Base-by-base conservation (phyloP, 2,888 invertebrate species). In the Creontiades dilutus region DNA sequence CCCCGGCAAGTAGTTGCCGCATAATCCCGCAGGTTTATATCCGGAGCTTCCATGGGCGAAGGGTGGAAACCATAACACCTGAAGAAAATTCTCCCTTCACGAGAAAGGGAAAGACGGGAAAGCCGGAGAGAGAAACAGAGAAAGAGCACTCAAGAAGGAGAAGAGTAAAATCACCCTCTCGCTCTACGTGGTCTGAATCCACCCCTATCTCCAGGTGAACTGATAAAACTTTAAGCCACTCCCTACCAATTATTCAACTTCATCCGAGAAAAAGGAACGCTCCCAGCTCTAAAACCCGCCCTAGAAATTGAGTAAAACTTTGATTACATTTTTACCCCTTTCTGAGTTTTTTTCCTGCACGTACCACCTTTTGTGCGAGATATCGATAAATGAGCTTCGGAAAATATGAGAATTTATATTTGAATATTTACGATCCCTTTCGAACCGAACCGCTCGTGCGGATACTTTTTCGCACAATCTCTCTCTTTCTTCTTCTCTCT, bases 231-330 rank as follows among this genome's bases (percentile, higher is more conserved):
- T 89, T 89, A 80, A 89, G 80, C 80, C 88, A 19, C 88, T 76
- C 88, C 55, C 88, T 13, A 57, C 88, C 88, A 89, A 89, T 89
- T 89, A 89, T 89, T 89, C 88, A 89, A 78, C 88, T 80, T 89
- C 81, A 78, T 89, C 46, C 68, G n/a, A 68, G 86, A 14, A 57
- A 61, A 85, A 85, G 16, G 86, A 46, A 14, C 61, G 86, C 86
- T n/a, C 16, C 1, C 27, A 27, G 57, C 61, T 86, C 86, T 61
- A 86, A 86, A 86, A 86, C 14, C 68, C 86, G 57, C 61, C 27
- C 61, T 46, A 57, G 85, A 68, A 86, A 68, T 86, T 86, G 68
- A 37, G 86, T 89, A 89, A 89, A 88, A 89, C 55, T 80, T 89
- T 89, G 52, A 89, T 81, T 68, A 68, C 86, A 68, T 86, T 86